phyloP scores from a whole-genome alignment of 2,113 vertebrate species.

The Agapornis roseicollis region DNA sequence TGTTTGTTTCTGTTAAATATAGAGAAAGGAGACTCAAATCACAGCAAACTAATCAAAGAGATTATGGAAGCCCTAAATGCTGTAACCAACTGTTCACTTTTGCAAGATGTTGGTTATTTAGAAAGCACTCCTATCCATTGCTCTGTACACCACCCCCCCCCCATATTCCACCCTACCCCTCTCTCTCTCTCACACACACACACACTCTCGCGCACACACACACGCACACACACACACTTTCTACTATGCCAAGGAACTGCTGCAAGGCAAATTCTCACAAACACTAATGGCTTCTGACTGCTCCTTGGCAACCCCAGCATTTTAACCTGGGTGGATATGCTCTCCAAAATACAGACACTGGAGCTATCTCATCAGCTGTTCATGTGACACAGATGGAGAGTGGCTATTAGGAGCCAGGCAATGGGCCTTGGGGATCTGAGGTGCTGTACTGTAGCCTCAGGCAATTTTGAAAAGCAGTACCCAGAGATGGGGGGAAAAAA shows the following conservation, averaged over 20 bases:
- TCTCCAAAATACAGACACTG: slow-evolving; percentile 88
- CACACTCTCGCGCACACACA: not conserved
- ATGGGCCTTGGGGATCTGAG: slow-evolving; percentile 97
- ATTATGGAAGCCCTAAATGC: not conserved
- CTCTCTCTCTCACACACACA: slow-evolving; percentile 32
- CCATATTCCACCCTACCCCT: not conserved
- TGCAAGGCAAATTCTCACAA: slow-evolving; percentile 99
- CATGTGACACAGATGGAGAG: slow-evolving; percentile 90
- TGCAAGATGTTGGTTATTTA: slow-evolving; percentile 3
- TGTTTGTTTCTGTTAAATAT: slow-evolving; percentile 53
- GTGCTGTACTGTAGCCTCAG: slow-evolving; percentile 95
- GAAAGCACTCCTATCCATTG: not conserved
- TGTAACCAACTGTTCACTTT: slow-evolving; percentile 16
- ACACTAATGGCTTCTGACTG: slow-evolving; percentile 99
- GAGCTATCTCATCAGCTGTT: slow-evolving; percentile 91
- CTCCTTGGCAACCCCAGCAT: slow-evolving; percentile 99
- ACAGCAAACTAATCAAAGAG: slow-evolving; percentile 67
- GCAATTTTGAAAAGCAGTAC: slow-evolving; percentile 96
- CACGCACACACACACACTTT: slow-evolving; percentile 71
- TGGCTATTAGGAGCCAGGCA: slow-evolving; percentile 97
- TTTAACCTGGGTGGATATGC: slow-evolving; percentile 97
- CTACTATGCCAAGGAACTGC: slow-evolving; percentile 92
- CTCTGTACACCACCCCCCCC: not conserved
- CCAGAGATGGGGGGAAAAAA: slow-evolving; percentile 79
- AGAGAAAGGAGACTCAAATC: slow-evolving; percentile 46